These are phyloP conservation scores for Tetrapedia diversipes DNA, from an alignment of 2,888 invertebrate species.

Conservation along the genomic window DNA sequence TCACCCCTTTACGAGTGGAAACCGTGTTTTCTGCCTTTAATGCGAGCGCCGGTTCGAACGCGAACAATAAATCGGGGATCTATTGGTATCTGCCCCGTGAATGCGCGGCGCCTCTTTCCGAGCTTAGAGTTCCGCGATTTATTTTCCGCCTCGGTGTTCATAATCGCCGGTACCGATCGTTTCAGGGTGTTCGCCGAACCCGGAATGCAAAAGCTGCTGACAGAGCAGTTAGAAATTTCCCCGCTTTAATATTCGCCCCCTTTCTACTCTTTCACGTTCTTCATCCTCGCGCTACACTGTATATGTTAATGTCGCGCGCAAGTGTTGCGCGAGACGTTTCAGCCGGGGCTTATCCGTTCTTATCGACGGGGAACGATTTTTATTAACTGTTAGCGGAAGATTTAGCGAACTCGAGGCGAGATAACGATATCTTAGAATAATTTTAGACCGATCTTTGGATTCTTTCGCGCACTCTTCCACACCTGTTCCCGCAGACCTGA, in stretches of 20 bases:
- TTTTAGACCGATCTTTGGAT: too few species aligned
- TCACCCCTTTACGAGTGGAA: conserved; percentile 48
- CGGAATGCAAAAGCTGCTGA: conserved; percentile 21
- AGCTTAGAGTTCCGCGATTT: conserved; percentile 28
- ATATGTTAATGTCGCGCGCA: not conserved
- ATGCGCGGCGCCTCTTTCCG: not conserved
- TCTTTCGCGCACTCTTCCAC: too few species aligned
- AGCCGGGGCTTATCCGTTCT: not conserved
- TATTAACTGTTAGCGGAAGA: not conserved
- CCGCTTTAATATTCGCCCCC: not conserved
- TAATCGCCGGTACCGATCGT: conserved; percentile 21
- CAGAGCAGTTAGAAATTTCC: conserved; percentile 7
- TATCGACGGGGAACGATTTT: not conserved
- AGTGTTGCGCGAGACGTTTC: not conserved
- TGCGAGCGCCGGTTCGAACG: conserved; percentile 24
- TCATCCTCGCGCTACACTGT: not conserved
- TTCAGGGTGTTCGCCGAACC: conserved; percentile 17
- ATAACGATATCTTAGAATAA: not conserved
- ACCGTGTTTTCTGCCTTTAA: conserved; percentile 48
- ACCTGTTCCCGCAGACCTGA: not conserved
- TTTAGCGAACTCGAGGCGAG: not conserved
- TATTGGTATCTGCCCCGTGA: conserved; percentile 24
- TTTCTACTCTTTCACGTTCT: not conserved
- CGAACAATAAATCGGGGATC: conserved; percentile 48
- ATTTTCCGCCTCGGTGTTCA: conserved; percentile 16